These are phyloP conservation scores for Melanargia galathea DNA, from an alignment of 2,888 invertebrate genomes.

Conservation along the genomic window DNA sequence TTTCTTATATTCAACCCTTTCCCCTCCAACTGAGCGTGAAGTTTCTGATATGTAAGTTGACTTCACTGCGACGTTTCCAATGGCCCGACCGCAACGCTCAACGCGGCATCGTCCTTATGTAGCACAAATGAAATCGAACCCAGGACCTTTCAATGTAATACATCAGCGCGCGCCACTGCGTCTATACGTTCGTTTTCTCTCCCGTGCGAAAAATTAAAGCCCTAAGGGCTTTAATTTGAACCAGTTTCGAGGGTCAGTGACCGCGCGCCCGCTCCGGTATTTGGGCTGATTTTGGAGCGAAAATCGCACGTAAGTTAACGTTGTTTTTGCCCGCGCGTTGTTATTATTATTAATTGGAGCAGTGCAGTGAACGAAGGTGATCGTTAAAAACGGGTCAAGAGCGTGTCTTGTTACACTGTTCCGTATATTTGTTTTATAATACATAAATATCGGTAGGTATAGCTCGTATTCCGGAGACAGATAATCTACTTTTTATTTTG, in stretches of 20 bases:
- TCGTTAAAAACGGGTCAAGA: constrained; percentile 59
- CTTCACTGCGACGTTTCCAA: neutral
- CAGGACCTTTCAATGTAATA: neutral
- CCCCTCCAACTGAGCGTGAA: neutral
- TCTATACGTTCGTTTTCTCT: neutral
- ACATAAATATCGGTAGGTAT: neutral
- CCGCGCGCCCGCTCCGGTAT: constrained; percentile 62
- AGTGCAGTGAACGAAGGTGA: constrained; percentile 61
- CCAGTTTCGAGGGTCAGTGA: constrained; percentile 67
- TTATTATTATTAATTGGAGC: constrained; percentile 80
- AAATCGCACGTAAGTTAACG: constrained; percentile 68
- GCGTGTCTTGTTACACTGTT: constrained; percentile 45
- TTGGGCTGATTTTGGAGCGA: constrained; percentile 72
- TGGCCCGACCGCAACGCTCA: too few species aligned
- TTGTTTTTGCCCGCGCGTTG: constrained; percentile 66
- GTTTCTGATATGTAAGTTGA: too few species aligned
- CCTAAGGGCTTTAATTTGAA: constrained; percentile 71
- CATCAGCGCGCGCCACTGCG: too few species aligned
- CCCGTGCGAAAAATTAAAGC: constrained; percentile 35
- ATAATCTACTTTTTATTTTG: too few species aligned
- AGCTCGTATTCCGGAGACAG: too few species aligned
- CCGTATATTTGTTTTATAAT: constrained; percentile 43
- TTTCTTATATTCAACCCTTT: neutral
- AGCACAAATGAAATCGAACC: too few species aligned
- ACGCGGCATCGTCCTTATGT: too few species aligned